phyloP scores from a whole-genome alignment of 2,888 invertebrate species.

The Salpingus planirostris region DNA sequence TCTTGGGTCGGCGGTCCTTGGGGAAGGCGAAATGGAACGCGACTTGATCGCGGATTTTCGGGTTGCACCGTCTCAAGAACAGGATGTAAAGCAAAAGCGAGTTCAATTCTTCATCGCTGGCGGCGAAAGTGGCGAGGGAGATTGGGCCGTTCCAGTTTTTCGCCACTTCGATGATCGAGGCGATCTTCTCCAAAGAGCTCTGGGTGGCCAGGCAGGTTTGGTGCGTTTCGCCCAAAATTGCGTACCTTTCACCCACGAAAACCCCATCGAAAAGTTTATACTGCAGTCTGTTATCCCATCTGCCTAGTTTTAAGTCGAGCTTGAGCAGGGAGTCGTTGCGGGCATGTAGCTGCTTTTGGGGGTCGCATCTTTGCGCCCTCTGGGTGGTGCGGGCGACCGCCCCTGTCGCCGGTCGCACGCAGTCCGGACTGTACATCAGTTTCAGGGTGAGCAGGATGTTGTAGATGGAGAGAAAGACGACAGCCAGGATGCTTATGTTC shows the following conservation, averaged over 20 bases:
- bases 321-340: conserved; percentile 46
- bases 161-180: conserved; percentile 66
- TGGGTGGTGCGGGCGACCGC: conserved; percentile 21
- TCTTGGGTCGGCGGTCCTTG: conserved; percentile 42
- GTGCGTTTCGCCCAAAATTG: conserved; percentile 49
- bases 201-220: conserved; percentile 69
- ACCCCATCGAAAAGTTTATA: conserved; percentile 69
- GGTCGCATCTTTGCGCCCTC: conserved; percentile 16
- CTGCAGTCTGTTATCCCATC: conserved; percentile 64
- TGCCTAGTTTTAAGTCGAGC: conserved; percentile 57
- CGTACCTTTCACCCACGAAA: conserved; percentile 57
- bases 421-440: conserved; percentile 46
- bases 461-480: conserved; percentile 56
- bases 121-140: conserved; percentile 72
- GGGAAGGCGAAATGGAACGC: conserved; percentile 70
- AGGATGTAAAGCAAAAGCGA: conserved; percentile 63
- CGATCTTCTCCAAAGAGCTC: conserved; percentile 73
- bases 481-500: conserved; percentile 58
- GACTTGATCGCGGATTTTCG: conserved; percentile 61
- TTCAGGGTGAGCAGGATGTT: conserved; percentile 53
- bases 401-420: no score
- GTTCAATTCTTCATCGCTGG: conserved; percentile 67
- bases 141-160: conserved; percentile 81
- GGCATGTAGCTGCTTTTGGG: conserved; percentile 27
- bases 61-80: conserved; percentile 68